Conservation (phyloP, 2,113 vertebrate species). For the Siphamia tubifer region DNA sequence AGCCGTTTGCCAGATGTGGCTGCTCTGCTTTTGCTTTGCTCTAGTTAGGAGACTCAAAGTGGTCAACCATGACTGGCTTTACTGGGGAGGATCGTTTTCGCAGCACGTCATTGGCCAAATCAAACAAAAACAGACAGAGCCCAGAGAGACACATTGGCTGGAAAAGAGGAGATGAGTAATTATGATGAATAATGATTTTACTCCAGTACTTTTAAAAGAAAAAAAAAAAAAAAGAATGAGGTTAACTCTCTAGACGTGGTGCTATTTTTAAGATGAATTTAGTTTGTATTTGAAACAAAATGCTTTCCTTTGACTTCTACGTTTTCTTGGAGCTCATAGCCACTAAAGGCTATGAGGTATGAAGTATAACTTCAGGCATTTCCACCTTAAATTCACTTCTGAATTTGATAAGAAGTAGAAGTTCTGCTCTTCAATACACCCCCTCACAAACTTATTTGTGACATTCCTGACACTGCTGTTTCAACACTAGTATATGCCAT, state of each 20-base stretch:
- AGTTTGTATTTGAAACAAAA: not conserved
- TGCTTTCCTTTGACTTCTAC: not conserved
- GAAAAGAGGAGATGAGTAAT: conserved; percentile 33
- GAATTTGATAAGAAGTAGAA: not conserved
- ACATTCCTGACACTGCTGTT: not conserved
- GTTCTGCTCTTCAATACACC: not conserved
- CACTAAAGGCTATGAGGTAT: too few relatives aligned
- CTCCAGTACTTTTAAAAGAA: conserved; percentile 16
- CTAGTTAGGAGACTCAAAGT: conserved; percentile 55
- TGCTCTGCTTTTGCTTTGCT: conserved; percentile 48
- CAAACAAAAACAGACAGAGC: conserved; percentile 53
- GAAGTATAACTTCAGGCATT: not conserved
- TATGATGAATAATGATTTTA: conserved; percentile 34
- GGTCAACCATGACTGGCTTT: conserved; percentile 62
- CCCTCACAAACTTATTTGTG: not conserved
- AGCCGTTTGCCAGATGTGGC: conserved; percentile 66
- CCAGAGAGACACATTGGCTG: conserved; percentile 36
- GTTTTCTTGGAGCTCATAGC: not conserved
- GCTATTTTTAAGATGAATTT: not conserved
- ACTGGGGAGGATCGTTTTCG: conserved; percentile 56
- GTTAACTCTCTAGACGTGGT: not conserved
- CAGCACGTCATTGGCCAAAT: conserved; percentile 57
- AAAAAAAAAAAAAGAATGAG: not conserved
- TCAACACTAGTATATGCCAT: not conserved
- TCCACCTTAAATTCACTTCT: not conserved